A percentile compares a stretch with the other conserved stretches of the same genome.
Conservation (phyloP, 2,113 vertebrate species). For the Lophotis ruficrista region DNA sequence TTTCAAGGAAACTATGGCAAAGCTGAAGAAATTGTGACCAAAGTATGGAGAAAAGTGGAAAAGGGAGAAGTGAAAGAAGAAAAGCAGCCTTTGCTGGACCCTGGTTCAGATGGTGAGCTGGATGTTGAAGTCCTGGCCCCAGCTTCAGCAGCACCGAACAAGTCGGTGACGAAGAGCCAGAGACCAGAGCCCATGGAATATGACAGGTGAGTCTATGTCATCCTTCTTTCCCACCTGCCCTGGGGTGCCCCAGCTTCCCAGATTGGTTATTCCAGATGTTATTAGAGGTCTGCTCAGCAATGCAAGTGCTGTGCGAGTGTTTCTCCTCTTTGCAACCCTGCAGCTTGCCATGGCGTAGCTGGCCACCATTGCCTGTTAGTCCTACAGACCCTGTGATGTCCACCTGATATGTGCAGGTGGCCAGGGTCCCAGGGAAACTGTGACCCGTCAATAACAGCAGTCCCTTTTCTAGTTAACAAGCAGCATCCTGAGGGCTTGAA, state of each 20-base stretch:
- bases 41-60: constrained; percentile 67
- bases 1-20: constrained; percentile 87
- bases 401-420: neutral
- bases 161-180: constrained; percentile 77
- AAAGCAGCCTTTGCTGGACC: constrained; percentile 73
- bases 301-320: neutral
- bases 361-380: neutral
- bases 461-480: neutral
- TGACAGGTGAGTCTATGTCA: constrained; percentile 74
- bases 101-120: constrained; percentile 69
- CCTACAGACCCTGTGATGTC: accelerated
- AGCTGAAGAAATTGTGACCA: constrained; percentile 69
- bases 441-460: neutral
- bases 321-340: neutral
- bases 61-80: constrained; percentile 46
- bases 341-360: neutral
- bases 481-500: neutral
- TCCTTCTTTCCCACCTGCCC: neutral
- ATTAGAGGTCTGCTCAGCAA: neutral
- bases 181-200: constrained; percentile 82
- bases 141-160: constrained; percentile 59
- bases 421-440: neutral
- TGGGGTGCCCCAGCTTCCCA: neutral
- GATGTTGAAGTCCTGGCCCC: constrained; percentile 51
- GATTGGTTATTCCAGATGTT: neutral